phyloP scores from a whole-genome alignment of 2,888 invertebrate genomes.

The Drosophila neotestacea region DNA sequence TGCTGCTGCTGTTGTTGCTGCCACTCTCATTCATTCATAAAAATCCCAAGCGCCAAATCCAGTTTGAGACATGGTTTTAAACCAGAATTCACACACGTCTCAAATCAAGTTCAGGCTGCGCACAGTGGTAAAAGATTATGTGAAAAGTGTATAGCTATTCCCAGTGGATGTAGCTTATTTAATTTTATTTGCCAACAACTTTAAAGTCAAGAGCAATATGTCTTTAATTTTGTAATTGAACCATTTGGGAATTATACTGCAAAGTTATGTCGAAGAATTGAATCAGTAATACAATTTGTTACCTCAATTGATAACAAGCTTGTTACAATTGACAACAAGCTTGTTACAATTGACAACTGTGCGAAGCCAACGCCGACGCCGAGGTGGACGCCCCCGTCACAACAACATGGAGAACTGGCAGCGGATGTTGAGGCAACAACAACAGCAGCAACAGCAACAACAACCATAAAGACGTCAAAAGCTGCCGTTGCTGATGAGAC shows the following conservation, averaged over 20 bases:
- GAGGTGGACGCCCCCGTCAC: constrained; percentile 48
- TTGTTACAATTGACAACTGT: constrained; percentile 41
- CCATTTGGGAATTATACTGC: neutral
- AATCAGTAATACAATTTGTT: constrained; percentile 9
- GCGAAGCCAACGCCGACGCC: constrained; percentile 27
- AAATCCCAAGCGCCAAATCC: constrained; percentile 81
- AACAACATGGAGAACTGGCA: constrained; percentile 35
- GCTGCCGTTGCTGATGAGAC: constrained; percentile 67
- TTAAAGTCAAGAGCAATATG: constrained; percentile 6
- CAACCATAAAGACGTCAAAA: constrained; percentile 53
- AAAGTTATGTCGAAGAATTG: constrained; percentile 1
- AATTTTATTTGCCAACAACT: neutral
- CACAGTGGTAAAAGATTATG: constrained; percentile 43
- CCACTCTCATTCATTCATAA: constrained; percentile 78
- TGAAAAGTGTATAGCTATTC: neutral
- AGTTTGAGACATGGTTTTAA: constrained; percentile 72
- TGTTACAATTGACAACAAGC: constrained; percentile 15
- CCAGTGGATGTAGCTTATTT: constrained; percentile 9
- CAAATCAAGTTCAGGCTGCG: constrained; percentile 57
- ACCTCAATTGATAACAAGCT: constrained; percentile 19
- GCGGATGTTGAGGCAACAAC: constrained; percentile 67
- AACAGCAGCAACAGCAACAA: constrained; percentile 39
- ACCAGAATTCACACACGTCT: constrained; percentile 74
- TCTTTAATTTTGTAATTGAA: neutral
- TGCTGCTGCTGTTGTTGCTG: constrained; percentile 46